Evolutionary conservation across 2,797 vertebrate species (phyloP).

Genomic region (Rhabdophis nuchalis): DNA sequence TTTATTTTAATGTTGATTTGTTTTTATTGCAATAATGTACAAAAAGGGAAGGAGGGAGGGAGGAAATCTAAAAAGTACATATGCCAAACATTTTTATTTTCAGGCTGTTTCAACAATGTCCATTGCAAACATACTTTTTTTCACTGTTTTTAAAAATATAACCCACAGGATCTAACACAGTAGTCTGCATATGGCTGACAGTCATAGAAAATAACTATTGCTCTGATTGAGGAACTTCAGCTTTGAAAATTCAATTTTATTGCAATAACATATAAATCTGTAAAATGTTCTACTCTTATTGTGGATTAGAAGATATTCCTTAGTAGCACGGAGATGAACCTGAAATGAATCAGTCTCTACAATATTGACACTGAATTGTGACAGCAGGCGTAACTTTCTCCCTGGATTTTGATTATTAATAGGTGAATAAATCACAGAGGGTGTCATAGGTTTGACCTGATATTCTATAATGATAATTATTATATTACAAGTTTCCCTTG

Average conservation of each 20-base stretch:
- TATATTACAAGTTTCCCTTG: background rate
- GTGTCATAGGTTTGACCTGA: background rate
- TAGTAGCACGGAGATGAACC: too few species aligned
- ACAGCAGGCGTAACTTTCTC: background rate
- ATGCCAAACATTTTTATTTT: background rate
- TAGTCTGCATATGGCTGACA: background rate
- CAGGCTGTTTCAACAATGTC: background rate
- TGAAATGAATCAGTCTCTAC: background rate
- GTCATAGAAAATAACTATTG: background rate
- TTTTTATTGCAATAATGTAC: background rate
- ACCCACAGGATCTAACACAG: background rate
- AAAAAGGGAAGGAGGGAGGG: background rate
- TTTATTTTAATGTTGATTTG: background rate
- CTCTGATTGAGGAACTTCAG: background rate
- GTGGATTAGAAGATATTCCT: background rate
- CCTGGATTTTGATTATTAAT: background rate
- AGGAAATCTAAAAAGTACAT: background rate
- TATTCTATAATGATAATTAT: background rate
- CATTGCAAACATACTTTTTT: background rate
- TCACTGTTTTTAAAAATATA: background rate
- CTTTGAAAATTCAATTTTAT: background rate
- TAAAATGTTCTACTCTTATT: background rate
- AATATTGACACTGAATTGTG: background rate
- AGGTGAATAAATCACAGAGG: background rate
- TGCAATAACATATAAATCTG: background rate